A percentile compares a stretch with the other conserved stretches of the same genome.
phyloP scores from a whole-genome alignment of 2,797 vertebrate genomes.

The Salmo trutta region DNA sequence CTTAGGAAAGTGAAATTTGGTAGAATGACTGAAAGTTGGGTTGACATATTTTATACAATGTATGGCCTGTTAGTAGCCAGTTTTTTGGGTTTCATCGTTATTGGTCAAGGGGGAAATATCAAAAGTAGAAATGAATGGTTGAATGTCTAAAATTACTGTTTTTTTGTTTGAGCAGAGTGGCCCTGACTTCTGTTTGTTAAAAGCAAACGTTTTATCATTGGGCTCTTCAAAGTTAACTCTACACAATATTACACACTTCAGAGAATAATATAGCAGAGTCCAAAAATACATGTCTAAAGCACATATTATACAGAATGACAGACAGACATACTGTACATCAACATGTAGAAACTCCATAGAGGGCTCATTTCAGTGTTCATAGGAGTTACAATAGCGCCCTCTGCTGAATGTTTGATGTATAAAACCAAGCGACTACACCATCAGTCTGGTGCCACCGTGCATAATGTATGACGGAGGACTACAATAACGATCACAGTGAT shows the following conservation, averaged over 20 bases:
- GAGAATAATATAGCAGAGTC: neutral
- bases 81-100: neutral
- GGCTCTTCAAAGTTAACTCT: neutral
- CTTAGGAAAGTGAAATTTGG: neutral
- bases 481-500: neutral
- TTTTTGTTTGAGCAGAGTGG: neutral
- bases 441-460: neutral
- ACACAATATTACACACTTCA: neutral
- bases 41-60: neutral
- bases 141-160: neutral
- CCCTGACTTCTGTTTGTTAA: too few species aligned
- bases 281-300: neutral
- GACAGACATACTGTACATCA: neutral
- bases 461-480: neutral
- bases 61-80: neutral
- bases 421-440: neutral
- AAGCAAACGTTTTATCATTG: too few species aligned
- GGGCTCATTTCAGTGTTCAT: conserved; percentile 30
- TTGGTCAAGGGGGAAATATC: neutral
- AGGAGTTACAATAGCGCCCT: conserved; percentile 67
- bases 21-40: neutral
- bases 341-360: neutral
- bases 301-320: neutral
- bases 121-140: neutral
- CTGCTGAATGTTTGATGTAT: conserved; percentile 41